These are phyloP conservation scores for Xylophagus ater DNA, from an alignment of 2,888 invertebrate species.

Conservation along the genomic window DNA sequence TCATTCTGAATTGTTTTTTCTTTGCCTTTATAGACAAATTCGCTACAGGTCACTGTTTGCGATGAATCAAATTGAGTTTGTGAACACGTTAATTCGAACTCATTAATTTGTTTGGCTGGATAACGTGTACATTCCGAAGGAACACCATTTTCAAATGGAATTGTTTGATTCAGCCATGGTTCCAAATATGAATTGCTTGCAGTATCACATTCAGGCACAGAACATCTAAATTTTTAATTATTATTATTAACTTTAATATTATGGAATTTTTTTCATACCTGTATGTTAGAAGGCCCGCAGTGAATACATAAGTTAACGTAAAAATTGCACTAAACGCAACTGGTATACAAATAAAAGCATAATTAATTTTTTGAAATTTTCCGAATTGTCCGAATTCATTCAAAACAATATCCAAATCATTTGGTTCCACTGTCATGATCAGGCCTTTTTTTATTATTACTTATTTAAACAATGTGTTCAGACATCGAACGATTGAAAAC, in stretches of 20 bases:
- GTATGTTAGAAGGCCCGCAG: constrained; percentile 55
- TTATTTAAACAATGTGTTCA: too few relatives aligned
- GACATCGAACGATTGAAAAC: too few relatives aligned
- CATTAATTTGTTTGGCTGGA: constrained; percentile 16
- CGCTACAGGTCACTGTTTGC: constrained; percentile 40
- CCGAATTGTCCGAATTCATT: constrained; percentile 52
- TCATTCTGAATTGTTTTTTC: constrained; percentile 53
- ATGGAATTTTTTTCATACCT: constrained; percentile 42
- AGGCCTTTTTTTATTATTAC: too few relatives aligned
- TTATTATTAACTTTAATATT: not conserved
- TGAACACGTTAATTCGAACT: constrained; percentile 30
- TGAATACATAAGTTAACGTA: constrained; percentile 58
- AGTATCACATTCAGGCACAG: constrained; percentile 36
- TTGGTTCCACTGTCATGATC: too few relatives aligned
- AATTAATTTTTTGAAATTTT: constrained; percentile 51
- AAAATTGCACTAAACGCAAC: constrained; percentile 54
- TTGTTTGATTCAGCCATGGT: constrained; percentile 41
- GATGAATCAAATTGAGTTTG: constrained; percentile 34
- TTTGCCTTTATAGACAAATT: constrained; percentile 46
- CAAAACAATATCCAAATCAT: constrained; percentile 43
- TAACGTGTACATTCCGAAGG: constrained; percentile 40
- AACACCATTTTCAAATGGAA: constrained; percentile 37
- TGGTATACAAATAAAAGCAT: constrained; percentile 49
- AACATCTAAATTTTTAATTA: constrained; percentile 27
- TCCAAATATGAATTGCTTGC: constrained; percentile 27